phyloP scores from a whole-genome alignment of 2,888 invertebrate genomes.

The Rhogogaster chlorosoma region DNA sequence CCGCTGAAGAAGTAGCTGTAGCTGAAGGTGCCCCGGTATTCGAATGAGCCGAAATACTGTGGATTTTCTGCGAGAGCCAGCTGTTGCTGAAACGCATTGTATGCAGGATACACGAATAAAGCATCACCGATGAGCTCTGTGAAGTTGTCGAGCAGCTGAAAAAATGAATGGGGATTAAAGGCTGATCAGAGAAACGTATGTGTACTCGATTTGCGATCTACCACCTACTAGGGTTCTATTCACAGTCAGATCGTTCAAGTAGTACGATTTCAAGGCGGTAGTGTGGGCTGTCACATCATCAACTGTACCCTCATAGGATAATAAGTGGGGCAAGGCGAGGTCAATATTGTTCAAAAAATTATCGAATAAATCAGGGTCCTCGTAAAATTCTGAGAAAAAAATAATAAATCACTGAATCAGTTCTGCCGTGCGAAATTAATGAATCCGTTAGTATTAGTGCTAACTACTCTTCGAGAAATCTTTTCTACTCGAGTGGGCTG shows the following conservation, averaged over 20 bases:
- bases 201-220: not conserved
- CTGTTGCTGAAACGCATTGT: not conserved
- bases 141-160: constrained; percentile 16
- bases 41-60: constrained; percentile 7
- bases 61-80: not conserved
- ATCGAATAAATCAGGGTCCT: not conserved
- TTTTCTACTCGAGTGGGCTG: not conserved
- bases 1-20: not conserved
- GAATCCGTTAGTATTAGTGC: no score
- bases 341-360: constrained; percentile 7
- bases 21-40: constrained; percentile 1
- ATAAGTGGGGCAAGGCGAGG: not conserved
- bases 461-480: not conserved
- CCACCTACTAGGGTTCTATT: not conserved
- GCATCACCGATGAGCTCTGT: not conserved
- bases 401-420: not conserved
- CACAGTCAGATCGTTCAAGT: constrained; percentile 14
- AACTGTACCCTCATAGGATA: not conserved
- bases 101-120: not conserved
- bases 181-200: not conserved
- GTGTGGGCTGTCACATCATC: not conserved
- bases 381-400: not conserved
- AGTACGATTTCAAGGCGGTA: constrained; percentile 6
- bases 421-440: not conserved
- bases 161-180: not conserved